A percentile compares a stretch with the other conserved stretches of the same genome.
Evolutionary conservation across 2,113 vertebrate genomes (phyloP).

Genomic region (Speoplatyrhinus poulsoni): DNA sequence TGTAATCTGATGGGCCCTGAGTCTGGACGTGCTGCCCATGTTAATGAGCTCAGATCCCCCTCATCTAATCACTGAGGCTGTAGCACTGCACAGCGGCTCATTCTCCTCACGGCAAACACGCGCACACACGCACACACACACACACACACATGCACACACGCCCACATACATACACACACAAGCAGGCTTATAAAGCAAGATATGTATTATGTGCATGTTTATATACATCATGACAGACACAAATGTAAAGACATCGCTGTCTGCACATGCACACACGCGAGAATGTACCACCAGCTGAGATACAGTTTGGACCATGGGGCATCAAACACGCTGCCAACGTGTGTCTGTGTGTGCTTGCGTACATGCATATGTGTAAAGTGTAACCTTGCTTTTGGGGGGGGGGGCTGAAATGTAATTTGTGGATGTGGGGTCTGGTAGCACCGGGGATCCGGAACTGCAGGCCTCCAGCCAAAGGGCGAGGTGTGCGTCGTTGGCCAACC

Average conservation of each 20-base stretch:
- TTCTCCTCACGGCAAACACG: constrained; percentile 34
- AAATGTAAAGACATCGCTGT: background rate
- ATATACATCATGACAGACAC: no score
- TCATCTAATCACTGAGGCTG: constrained; percentile 51
- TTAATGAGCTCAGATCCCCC: constrained; percentile 63
- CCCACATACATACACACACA: background rate
- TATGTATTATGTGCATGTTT: background rate
- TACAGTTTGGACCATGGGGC: background rate
- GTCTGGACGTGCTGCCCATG: constrained; percentile 53
- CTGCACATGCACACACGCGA: background rate
- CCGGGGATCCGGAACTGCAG: constrained; percentile 35
- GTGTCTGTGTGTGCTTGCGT: background rate
- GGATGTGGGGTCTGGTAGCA: constrained; percentile 33
- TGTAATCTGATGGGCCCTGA: constrained; percentile 72
- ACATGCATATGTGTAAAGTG: constrained; percentile 28
- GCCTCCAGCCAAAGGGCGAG: constrained; percentile 53
- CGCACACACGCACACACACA: constrained; percentile 9
- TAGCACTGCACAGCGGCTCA: constrained; percentile 44
- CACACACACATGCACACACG: background rate
- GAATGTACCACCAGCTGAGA: background rate
- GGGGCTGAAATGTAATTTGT: constrained; percentile 59
- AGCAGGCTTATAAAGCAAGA: background rate
- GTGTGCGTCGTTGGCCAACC: constrained; percentile 45
- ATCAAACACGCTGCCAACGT: constrained; percentile 22
- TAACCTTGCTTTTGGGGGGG: constrained; percentile 44